Evolutionary conservation across 1,140 invertebrate genomes (phyloP).

Genomic region (Zaprionus taronus): DNA sequence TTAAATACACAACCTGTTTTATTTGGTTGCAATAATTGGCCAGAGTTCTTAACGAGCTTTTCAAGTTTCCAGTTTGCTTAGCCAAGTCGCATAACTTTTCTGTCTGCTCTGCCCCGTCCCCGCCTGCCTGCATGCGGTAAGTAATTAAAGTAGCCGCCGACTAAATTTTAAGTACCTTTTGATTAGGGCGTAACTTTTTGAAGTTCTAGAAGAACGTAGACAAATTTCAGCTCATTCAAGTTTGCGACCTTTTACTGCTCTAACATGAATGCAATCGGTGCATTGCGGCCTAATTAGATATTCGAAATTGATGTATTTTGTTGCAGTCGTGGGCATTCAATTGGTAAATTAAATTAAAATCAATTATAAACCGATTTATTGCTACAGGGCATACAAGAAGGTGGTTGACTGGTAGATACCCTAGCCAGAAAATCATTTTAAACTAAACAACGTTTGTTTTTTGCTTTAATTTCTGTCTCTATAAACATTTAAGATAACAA

Average conservation of each 20-base stretch:
- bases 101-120: not conserved
- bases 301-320: not conserved
- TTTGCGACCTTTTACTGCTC: too few relatives aligned
- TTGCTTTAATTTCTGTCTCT: not conserved
- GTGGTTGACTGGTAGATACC: not conserved
- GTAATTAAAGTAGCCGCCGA: slow-evolving; percentile 47
- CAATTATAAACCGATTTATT: slow-evolving; percentile 53
- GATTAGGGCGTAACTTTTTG: not conserved
- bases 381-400: not conserved
- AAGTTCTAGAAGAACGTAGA: not conserved
- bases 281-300: not conserved
- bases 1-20: not conserved
- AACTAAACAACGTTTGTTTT: not conserved
- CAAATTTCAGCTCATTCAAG: not conserved
- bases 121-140: slow-evolving; percentile 67
- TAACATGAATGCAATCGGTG: not conserved
- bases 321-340: slow-evolving; percentile 32
- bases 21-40: not conserved
- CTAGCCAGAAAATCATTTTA: not conserved
- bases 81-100: slow-evolving; percentile 17
- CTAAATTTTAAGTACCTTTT: slow-evolving; percentile 11
- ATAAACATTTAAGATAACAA: not conserved
- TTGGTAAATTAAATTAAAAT: slow-evolving; percentile 53
- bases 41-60: slow-evolving; percentile 5
- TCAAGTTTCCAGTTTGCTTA: not conserved